phyloP scores from a whole-genome alignment of 2,113 vertebrate species.

The Silurus asotus region DNA sequence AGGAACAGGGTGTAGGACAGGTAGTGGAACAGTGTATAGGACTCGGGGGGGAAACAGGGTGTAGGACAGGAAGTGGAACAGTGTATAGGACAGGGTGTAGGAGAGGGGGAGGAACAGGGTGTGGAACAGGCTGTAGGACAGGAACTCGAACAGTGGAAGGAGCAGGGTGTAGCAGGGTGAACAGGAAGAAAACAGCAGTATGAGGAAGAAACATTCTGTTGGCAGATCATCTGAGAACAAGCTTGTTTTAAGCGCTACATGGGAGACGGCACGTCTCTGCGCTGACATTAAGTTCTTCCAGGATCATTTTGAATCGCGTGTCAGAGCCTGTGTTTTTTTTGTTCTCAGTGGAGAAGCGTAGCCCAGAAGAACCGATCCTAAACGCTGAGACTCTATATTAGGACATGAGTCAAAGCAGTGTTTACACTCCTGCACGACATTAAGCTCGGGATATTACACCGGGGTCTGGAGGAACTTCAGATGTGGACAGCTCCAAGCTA shows the following conservation, averaged over 20 bases:
- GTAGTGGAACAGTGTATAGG: background rate
- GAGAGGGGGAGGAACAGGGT: background rate
- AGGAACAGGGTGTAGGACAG: background rate
- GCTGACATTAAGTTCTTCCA: background rate
- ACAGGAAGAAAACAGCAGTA: background rate
- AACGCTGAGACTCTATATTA: constrained; percentile 16
- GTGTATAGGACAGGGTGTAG: background rate
- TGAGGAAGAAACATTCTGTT: background rate
- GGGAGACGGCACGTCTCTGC: background rate
- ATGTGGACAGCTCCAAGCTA: background rate
- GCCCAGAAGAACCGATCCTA: background rate
- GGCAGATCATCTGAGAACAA: background rate
- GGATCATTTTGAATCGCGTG: background rate
- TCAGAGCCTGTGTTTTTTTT: background rate
- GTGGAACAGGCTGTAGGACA: background rate
- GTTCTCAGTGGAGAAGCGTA: background rate
- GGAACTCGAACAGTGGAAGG: background rate
- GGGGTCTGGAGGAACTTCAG: constrained; percentile 2
- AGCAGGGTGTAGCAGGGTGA: too few relatives aligned
- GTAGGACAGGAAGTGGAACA: background rate
- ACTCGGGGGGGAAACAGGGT: background rate
- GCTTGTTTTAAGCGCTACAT: background rate
- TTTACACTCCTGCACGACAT: background rate
- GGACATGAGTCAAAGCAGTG: constrained; percentile 20
- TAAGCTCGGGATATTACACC: background rate